Evolutionary conservation across 2,888 invertebrate genomes (phyloP).

Genomic region (Acanthosepion pharaonis): DNA sequence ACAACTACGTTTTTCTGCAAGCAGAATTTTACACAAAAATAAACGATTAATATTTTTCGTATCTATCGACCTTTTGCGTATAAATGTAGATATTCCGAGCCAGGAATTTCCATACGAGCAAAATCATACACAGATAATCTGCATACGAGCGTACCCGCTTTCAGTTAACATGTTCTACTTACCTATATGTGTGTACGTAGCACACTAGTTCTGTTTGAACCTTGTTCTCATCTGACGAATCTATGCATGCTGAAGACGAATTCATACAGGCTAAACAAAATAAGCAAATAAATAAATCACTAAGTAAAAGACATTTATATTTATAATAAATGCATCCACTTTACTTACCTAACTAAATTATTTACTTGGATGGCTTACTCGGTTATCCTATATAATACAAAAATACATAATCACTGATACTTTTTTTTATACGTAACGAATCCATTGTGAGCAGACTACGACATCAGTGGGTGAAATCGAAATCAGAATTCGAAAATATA

Average conservation of each 20-base stretch:
- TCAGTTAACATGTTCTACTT: neutral
- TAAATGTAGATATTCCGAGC: no score
- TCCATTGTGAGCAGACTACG: neutral
- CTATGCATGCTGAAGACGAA: neutral
- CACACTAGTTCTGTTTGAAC: neutral
- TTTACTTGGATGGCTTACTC: neutral
- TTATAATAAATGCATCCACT: neutral
- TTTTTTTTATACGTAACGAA: neutral
- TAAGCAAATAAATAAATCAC: no score
- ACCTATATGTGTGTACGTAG: neutral
- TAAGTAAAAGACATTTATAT: neutral
- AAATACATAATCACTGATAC: neutral
- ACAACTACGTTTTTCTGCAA: no score
- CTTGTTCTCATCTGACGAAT: neutral
- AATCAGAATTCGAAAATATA: neutral
- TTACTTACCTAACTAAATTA: neutral
- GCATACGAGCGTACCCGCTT: no score
- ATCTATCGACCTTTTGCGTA: no score
- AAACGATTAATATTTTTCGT: no score
- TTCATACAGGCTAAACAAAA: neutral
- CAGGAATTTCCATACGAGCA: no score
- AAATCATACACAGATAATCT: no score
- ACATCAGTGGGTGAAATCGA: neutral
- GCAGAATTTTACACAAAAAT: no score
- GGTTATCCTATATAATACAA: neutral